phyloP scores from a whole-genome alignment of 2,888 invertebrate species.

The Diadromus collaris region DNA sequence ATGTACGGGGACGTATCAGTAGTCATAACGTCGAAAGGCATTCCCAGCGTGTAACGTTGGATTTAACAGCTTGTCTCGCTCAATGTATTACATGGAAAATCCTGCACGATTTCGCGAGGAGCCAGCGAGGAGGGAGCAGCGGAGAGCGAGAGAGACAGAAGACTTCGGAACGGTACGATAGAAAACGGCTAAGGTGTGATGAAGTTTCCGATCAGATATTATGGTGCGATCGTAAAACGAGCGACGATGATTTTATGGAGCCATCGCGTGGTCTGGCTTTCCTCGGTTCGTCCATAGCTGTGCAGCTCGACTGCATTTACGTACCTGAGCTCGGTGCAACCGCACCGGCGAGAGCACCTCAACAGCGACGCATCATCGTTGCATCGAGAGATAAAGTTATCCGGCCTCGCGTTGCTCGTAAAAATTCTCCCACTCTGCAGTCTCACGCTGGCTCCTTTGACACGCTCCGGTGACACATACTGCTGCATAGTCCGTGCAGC shows the following conservation, averaged over 20 bases:
- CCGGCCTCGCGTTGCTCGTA: slow-evolving; percentile 26
- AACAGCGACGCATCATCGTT: slow-evolving; percentile 4
- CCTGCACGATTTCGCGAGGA: slow-evolving; percentile 16
- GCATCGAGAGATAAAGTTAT: slow-evolving; percentile 31
- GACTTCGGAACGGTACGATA: slow-evolving; percentile 7
- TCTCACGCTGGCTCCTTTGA: slow-evolving; percentile 9
- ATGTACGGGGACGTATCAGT: not conserved
- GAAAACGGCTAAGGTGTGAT: slow-evolving; percentile 23
- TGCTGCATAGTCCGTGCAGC: not conserved
- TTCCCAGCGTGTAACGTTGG: not conserved
- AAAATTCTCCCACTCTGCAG: slow-evolving; percentile 20
- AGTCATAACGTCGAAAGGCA: slow-evolving; percentile 10
- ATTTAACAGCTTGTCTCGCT: slow-evolving; percentile 43
- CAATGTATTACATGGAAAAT: slow-evolving; percentile 51
- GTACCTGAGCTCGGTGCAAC: not conserved
- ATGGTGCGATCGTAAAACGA: slow-evolving; percentile 59
- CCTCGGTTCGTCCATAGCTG: slow-evolving; percentile 38
- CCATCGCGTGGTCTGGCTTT: slow-evolving; percentile 42
- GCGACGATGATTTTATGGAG: slow-evolving; percentile 60
- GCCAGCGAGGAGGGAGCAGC: not conserved
- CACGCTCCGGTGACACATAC: not conserved
- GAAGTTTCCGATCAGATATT: slow-evolving; percentile 51
- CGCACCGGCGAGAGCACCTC: slow-evolving; percentile 10
- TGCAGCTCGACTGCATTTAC: slow-evolving; percentile 32
- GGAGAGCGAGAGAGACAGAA: slow-evolving; percentile 14